Percentiles rank a stretch among this genome's conserved stretches.
phyloP scores from a whole-genome alignment of 2,113 vertebrate species.

The Synchiropus splendidus region DNA sequence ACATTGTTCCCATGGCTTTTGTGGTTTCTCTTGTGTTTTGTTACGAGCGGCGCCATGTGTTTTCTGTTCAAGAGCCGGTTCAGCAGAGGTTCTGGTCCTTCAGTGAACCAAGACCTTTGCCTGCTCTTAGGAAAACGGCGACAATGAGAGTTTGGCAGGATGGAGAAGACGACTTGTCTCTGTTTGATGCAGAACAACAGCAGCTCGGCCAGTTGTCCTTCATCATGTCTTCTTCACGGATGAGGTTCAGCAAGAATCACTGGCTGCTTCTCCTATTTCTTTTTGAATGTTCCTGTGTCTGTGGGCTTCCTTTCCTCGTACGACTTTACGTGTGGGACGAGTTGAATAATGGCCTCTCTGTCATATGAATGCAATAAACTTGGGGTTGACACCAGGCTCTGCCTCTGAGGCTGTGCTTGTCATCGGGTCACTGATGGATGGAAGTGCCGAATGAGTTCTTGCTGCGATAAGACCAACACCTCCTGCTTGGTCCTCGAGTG shows the following conservation, averaged over 20 bases:
- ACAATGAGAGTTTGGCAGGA: conserved; percentile 31
- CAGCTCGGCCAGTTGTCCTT: conserved; percentile 12
- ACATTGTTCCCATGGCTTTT: conserved; percentile 36
- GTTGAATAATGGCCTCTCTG: too few relatives aligned
- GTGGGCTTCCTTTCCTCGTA: too few relatives aligned
- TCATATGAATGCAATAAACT: too few relatives aligned
- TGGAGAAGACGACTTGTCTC: conserved; percentile 40
- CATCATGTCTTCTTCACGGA: neutral
- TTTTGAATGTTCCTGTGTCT: too few relatives aligned
- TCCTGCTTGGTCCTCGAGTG: too few relatives aligned
- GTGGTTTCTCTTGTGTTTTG: conserved; percentile 47
- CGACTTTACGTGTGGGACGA: too few relatives aligned
- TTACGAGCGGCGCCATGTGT: conserved; percentile 46
- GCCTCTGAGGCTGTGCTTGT: too few relatives aligned
- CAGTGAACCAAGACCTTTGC: conserved; percentile 13
- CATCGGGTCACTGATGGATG: too few relatives aligned
- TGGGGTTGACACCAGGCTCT: too few relatives aligned
- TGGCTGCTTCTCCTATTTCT: conserved; percentile 1
- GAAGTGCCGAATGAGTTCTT: too few relatives aligned
- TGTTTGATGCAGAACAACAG: conserved; percentile 38
- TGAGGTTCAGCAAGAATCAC: conserved; percentile 1
- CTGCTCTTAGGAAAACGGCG: conserved; percentile 25
- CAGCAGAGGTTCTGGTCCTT: conserved; percentile 30
- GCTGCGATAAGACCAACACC: too few relatives aligned
- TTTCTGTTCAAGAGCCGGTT: conserved; percentile 47